Evolutionary conservation across 1,140 invertebrate genomes (phyloP).

Genomic region (Prorops nasuta): DNA sequence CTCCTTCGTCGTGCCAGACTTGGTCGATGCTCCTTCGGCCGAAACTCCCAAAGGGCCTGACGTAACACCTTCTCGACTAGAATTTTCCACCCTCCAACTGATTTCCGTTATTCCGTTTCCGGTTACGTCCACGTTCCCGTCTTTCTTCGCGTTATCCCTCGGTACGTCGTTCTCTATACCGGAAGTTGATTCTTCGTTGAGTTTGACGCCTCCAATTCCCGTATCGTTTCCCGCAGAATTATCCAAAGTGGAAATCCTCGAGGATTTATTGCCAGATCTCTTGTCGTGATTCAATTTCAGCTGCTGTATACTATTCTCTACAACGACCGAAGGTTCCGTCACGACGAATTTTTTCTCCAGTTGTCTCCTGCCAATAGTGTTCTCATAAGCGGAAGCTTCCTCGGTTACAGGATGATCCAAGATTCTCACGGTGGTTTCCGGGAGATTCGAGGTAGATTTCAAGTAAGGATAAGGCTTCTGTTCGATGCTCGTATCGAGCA

Average conservation of each 20-base stretch:
- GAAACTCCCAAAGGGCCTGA: background rate
- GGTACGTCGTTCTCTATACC: conserved; percentile 8
- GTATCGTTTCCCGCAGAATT: conserved; percentile 15
- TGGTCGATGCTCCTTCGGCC: background rate
- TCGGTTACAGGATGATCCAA: conserved; percentile 12
- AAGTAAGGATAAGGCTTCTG: conserved; percentile 30
- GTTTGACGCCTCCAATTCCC: background rate
- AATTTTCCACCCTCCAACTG: background rate
- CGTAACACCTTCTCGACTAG: background rate
- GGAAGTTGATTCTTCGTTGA: background rate
- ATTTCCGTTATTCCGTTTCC: conserved; percentile 33
- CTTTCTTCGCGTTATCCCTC: conserved; percentile 7
- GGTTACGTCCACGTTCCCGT: conserved; percentile 23
- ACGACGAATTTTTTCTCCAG: conserved; percentile 31
- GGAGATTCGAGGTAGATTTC: conserved; percentile 12
- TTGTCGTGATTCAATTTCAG: conserved; percentile 23
- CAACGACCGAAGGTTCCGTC: conserved; percentile 37
- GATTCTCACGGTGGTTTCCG: conserved; percentile 1
- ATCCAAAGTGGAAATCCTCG: conserved; percentile 2
- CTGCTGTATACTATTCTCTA: conserved; percentile 41
- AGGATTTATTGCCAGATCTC: conserved; percentile 7
- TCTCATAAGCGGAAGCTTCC: conserved; percentile 37
- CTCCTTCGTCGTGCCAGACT: background rate
- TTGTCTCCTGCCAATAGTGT: conserved; percentile 36
- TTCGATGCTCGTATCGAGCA: conserved; percentile 12